A percentile compares a stretch with the other conserved stretches of the same genome.
Evolutionary conservation across 2,888 invertebrate genomes (phyloP).

Genomic region (Heteromurus nitidus): DNA sequence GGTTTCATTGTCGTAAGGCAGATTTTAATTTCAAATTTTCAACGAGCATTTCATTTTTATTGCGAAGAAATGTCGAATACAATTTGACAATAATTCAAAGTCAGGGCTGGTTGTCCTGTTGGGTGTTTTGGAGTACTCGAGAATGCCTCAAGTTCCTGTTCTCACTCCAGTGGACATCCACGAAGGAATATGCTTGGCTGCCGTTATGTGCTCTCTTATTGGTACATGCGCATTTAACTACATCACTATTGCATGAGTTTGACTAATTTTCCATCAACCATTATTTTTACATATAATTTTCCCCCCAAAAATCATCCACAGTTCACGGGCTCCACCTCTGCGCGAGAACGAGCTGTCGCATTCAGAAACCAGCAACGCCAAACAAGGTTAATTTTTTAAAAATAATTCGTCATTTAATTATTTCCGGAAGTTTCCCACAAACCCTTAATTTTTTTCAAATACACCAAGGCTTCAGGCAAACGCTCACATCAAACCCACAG

Average conservation of each 20-base stretch:
- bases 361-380: background rate
- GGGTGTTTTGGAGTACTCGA: conserved; percentile 27
- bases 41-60: background rate
- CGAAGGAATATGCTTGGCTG: conserved; percentile 34
- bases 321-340: background rate
- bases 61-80: too few relatives aligned
- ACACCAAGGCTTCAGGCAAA: too few relatives aligned
- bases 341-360: background rate
- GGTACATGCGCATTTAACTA: conserved; percentile 6
- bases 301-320: background rate
- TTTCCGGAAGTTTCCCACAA: too few relatives aligned
- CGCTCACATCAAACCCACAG: too few relatives aligned
- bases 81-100: conserved; percentile 13
- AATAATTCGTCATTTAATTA: background rate
- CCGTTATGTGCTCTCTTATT: conserved; percentile 23
- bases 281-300: background rate
- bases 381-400: background rate
- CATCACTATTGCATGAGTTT: too few relatives aligned
- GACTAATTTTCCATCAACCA: background rate
- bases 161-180: conserved; percentile 64
- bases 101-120: conserved; percentile 15
- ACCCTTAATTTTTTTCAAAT: too few relatives aligned
- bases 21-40: background rate
- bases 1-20: conserved; percentile 39
- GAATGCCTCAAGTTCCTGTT: conserved; percentile 39